Conservation (phyloP, 2,888 invertebrate species). For the Phlogophora meticulosa region DNA sequence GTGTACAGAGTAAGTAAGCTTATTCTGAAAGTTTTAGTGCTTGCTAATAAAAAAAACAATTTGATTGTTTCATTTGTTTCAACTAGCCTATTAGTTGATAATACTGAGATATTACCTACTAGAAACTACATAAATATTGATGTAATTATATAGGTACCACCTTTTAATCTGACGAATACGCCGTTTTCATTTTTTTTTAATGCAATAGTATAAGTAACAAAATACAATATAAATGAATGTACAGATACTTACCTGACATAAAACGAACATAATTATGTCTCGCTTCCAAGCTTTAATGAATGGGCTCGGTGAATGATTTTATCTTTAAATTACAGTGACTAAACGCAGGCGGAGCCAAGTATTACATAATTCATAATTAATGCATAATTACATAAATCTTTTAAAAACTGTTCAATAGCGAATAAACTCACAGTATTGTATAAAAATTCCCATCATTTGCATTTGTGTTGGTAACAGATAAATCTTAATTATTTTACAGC, state of each 20-base stretch:
- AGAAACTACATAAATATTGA: too few relatives aligned
- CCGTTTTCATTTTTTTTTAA: neutral
- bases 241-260: conserved; percentile 22
- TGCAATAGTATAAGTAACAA: conserved; percentile 1
- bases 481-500: conserved; percentile 63
- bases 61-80: too few relatives aligned
- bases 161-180: too few relatives aligned
- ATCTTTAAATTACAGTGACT: conserved; percentile 58
- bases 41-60: too few relatives aligned
- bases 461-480: conserved; percentile 53
- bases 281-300: conserved; percentile 47
- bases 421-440: conserved; percentile 62
- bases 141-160: too few relatives aligned
- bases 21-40: too few relatives aligned
- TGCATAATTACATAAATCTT: conserved; percentile 56
- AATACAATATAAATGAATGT: conserved; percentile 33
- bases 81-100: too few relatives aligned
- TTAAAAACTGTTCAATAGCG: conserved; percentile 54
- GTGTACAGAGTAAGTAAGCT: too few relatives aligned
- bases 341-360: conserved; percentile 62
- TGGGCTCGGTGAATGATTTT: conserved; percentile 40
- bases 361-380: conserved; percentile 59
- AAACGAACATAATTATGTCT: conserved; percentile 40
- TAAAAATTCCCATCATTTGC: conserved; percentile 63
- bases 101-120: too few relatives aligned